Evolutionary conservation across 2,113 vertebrate species (phyloP), one percentile per base, ranked within the genome.

Genomic region (Capra hircus): DNA sequence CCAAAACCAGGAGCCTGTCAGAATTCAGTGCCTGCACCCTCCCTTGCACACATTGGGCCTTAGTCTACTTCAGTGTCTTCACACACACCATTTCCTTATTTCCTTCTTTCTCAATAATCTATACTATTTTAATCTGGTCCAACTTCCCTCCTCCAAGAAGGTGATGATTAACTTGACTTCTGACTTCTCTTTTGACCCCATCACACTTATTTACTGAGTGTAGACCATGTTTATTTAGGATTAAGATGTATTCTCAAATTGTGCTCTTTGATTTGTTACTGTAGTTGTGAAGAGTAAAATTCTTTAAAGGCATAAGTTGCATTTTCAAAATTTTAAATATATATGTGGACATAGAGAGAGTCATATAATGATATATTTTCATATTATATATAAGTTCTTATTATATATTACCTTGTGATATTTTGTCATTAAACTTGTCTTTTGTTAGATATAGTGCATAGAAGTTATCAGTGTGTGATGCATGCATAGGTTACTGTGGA

Each of bases 371-470:
- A 88, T 36, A 71, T 59, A 52, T 82, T 48, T 57, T 88, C 45
- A 33, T n/a, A 28, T 86, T 86, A 40, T 30, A 8, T 55, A 48
- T 81, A 91, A 80, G 74, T 89, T 67, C 8, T 84, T 81, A 48
- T 64, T 94, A 57, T 36, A 36, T 86, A 14, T 15, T 12, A 67
- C 23, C 40, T 82, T 71, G 43, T 43, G 21, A 17, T 62, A 85
- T 83, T 74, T 74, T 90, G 62, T 87, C 64, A 83, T 84, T 89
- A 62, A 92, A 90, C 28, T 87, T 87, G 62, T 25, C 64, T 98
- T 93, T 57, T 48, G 43, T 83, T 74, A 88, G 88, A 25, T 78
- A 33, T 30, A 71, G 30, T 55, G 43, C 60, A 0, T 36, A 21
- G 71, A 89, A n/a, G 19, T 89, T 59, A 53, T 74, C 52, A 36